A percentile compares a stretch with the other conserved stretches of the same genome.
Conservation (phyloP, 1,140 invertebrate species). For the Drosophila hydei region DNA sequence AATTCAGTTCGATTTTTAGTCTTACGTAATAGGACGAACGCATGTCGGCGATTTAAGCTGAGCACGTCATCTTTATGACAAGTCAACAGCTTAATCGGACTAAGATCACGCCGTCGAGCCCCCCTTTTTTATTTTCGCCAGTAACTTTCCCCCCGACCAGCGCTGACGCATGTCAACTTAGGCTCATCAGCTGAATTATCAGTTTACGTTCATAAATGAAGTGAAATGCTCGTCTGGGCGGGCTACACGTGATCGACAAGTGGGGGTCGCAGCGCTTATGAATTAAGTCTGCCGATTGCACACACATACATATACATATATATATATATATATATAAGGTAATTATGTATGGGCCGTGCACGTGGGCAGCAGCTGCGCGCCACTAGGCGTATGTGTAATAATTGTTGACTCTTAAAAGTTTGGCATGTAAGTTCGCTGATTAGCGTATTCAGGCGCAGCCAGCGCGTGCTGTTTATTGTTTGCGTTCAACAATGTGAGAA, state of each 20-base stretch:
- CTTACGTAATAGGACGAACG: slow-evolving; percentile 33
- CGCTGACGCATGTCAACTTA: slow-evolving; percentile 30
- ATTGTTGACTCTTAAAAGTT: not conserved
- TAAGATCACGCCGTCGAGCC: slow-evolving; percentile 65
- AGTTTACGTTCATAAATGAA: not conserved
- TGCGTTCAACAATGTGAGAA: slow-evolving; percentile 1
- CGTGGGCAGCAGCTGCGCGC: slow-evolving; percentile 26
- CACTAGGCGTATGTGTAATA: slow-evolving; percentile 23
- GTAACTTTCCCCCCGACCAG: slow-evolving; percentile 55
- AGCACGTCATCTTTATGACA: slow-evolving; percentile 15
- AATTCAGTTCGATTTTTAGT: not conserved
- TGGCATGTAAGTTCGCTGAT: slow-evolving; percentile 4
- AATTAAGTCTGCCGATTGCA: slow-evolving; percentile 20
- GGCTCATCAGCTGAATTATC: slow-evolving; percentile 24
- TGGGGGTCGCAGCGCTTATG: slow-evolving; percentile 23
- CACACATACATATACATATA: not conserved
- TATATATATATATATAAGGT: not conserved
- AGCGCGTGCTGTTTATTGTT: not conserved
- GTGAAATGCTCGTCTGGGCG: not conserved
- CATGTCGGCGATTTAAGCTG: slow-evolving; percentile 6
- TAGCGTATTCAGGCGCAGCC: slow-evolving; percentile 20
- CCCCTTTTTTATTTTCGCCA: slow-evolving; percentile 30
- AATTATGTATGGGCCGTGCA: slow-evolving; percentile 17
- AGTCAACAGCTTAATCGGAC: slow-evolving; percentile 16
- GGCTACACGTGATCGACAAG: slow-evolving; percentile 57